These are phyloP conservation scores for Fringilla coelebs DNA, from an alignment of 2,797 vertebrate species.

Conservation along the genomic window DNA sequence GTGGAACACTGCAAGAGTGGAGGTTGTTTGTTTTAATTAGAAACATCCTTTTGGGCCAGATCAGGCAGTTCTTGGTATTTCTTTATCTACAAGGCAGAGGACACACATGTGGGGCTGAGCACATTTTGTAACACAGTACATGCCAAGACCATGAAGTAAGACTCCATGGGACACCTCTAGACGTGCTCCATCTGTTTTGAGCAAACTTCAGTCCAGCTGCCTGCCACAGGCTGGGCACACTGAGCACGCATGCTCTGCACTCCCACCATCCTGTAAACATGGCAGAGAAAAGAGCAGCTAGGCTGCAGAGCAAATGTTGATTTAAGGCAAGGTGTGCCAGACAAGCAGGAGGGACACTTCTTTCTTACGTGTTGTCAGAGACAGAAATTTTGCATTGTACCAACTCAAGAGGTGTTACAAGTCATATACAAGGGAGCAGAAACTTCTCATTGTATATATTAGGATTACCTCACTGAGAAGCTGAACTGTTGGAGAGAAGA, in stretches of 20 bases:
- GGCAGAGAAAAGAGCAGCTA: background rate
- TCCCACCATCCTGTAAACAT: background rate
- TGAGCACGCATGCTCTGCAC: background rate
- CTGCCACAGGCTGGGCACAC: background rate
- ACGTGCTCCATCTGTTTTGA: background rate
- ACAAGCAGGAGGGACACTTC: background rate
- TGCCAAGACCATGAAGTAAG: slow-evolving; percentile 14
- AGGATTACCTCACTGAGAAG: background rate
- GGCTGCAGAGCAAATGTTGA: background rate
- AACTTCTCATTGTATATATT: background rate
- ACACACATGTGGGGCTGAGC: slow-evolving; percentile 15
- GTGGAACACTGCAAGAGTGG: background rate
- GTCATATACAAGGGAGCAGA: background rate
- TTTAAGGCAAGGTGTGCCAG: background rate
- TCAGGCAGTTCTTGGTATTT: background rate
- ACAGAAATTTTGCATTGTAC: background rate
- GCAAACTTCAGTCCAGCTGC: background rate
- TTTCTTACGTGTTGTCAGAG: background rate
- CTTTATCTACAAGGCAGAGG: background rate
- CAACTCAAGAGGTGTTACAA: background rate
- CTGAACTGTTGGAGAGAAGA: background rate
- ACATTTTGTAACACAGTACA: background rate
- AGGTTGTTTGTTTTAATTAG: background rate
- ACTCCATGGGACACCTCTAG: background rate
- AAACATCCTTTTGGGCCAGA: background rate